A percentile compares a stretch with the other conserved stretches of the same genome.
Evolutionary conservation across 2,113 vertebrate genomes (phyloP).

Genomic region (Orthonyx spaldingii): DNA sequence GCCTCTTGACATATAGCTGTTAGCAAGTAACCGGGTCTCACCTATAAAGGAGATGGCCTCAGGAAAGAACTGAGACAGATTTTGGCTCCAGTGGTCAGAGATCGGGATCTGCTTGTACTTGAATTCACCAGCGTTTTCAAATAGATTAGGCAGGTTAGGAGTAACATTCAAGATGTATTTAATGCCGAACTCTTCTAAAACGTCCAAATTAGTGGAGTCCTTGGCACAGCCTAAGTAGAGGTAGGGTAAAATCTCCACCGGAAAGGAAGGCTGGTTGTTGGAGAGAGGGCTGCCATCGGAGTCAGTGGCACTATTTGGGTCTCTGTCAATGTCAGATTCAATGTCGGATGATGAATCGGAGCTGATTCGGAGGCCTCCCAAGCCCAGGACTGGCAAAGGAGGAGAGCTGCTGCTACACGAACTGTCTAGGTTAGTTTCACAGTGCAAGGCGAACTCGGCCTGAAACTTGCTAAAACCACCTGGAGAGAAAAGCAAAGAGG

Average conservation of each 20-base stretch:
- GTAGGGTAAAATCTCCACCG: constrained; percentile 93
- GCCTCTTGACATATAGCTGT: background rate
- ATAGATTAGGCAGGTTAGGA: constrained; percentile 96
- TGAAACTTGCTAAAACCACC: constrained; percentile 96
- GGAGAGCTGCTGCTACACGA: constrained; percentile 83
- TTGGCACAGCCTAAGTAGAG: constrained; percentile 96
- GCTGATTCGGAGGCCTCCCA: constrained; percentile 92
- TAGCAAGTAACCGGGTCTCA: constrained; percentile 66
- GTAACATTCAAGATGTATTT: constrained; percentile 99
- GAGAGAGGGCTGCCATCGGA: constrained; percentile 91
- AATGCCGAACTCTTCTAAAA: constrained; percentile 97
- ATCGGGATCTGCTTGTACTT: constrained; percentile 99
- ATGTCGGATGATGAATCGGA: constrained; percentile 93
- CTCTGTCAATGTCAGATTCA: constrained; percentile 91
- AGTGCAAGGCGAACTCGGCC: constrained; percentile 85
- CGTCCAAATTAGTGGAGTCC: constrained; percentile 96
- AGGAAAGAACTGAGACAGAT: constrained; percentile 97
- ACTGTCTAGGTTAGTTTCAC: constrained; percentile 90
- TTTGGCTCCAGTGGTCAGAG: constrained; percentile 99
- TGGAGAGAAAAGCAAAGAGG: constrained; percentile 49
- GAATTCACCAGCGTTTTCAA: constrained; percentile 96
- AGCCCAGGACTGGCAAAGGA: constrained; percentile 86
- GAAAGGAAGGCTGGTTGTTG: constrained; percentile 91
- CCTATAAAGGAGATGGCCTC: constrained; percentile 98
- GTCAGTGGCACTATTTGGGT: constrained; percentile 90